A percentile compares a stretch with the other conserved stretches of the same genome.
Conservation (phyloP, 2,113 vertebrate genomes). For the Tauraco erythrolophus region DNA sequence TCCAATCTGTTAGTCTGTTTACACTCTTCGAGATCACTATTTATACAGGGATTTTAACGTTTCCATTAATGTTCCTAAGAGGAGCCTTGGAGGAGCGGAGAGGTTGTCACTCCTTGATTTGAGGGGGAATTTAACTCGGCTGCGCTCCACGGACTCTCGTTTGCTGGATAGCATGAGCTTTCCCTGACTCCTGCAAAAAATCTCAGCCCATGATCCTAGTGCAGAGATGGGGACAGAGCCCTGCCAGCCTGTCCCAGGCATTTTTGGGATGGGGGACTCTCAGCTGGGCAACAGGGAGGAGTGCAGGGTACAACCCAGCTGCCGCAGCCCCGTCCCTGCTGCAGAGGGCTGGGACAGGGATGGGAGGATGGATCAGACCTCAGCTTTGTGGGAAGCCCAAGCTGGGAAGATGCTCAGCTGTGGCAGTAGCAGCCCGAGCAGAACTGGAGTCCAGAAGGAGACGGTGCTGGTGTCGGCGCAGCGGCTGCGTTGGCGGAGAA, state of each 20-base stretch:
- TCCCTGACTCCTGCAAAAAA: background rate
- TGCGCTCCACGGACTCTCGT: accelerated
- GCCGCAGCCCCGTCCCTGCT: background rate
- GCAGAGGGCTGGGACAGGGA: background rate
- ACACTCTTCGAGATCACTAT: background rate
- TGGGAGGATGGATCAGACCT: background rate
- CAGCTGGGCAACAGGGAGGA: background rate
- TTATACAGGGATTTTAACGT: background rate
- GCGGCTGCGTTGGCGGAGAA: background rate
- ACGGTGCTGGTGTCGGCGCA: background rate
- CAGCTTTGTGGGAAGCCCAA: background rate
- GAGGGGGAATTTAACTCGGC: background rate
- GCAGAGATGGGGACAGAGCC: background rate
- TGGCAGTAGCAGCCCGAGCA: background rate
- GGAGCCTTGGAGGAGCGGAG: background rate
- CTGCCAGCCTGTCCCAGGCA: background rate
- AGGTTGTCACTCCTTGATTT: background rate
- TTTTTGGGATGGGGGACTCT: background rate
- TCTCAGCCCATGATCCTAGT: background rate
- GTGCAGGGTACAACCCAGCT: background rate
- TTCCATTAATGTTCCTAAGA: background rate
- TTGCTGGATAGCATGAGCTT: background rate
- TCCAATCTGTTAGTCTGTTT: background rate
- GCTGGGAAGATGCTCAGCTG: background rate
- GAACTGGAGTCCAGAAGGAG: background rate